Evolutionary conservation across 2,888 invertebrate genomes (phyloP).

Genomic region (Xestia sexstrigata): DNA sequence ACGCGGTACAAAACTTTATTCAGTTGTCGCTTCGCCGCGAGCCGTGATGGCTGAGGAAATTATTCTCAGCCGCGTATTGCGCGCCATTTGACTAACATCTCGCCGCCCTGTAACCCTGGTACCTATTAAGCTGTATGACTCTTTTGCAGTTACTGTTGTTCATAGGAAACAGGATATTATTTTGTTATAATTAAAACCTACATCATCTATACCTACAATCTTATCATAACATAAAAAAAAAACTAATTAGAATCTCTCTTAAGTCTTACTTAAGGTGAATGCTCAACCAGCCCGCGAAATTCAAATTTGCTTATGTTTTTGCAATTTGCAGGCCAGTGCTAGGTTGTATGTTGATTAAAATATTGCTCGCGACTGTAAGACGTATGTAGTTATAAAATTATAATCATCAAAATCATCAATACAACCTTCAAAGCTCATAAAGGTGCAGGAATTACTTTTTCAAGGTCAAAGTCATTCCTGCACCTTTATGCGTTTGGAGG

Average conservation of each 20-base stretch:
- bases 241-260: neutral
- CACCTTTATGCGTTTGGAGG: too few species aligned
- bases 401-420: too few species aligned
- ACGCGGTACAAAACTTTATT: conserved; percentile 85
- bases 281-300: too few species aligned
- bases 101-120: conserved; percentile 61
- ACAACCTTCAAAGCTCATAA: too few species aligned
- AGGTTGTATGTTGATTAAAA: too few species aligned
- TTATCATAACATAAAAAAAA: neutral
- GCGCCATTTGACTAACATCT: conserved; percentile 76
- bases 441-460: too few species aligned
- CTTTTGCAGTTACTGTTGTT: conserved; percentile 25
- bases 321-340: too few species aligned
- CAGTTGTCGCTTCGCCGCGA: conserved; percentile 78
- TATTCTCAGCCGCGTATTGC: conserved; percentile 78
- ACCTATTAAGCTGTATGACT: conserved; percentile 44
- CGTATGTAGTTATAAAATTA: too few species aligned
- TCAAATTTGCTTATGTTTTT: too few species aligned
- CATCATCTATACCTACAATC: neutral
- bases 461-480: too few species aligned
- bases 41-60: conserved; percentile 74
- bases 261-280: too few species aligned
- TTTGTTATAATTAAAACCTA: neutral
- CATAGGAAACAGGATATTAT: conserved; percentile 26
- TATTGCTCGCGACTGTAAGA: too few species aligned